phyloP scores from a whole-genome alignment of 2,113 vertebrate species.

The Nerophis ophidion region DNA sequence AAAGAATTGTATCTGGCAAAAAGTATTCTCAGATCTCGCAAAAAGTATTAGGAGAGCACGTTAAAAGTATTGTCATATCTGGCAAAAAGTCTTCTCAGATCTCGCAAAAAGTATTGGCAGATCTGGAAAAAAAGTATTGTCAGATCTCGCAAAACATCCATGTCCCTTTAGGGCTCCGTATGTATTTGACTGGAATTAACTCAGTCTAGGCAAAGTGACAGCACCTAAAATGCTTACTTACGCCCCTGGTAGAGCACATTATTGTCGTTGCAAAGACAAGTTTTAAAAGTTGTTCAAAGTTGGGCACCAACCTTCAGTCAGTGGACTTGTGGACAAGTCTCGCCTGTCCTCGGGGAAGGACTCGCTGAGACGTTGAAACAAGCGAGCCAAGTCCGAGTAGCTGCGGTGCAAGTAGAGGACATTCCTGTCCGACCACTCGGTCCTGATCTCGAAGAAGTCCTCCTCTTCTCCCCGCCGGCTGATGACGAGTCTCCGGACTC shows the following conservation, averaged over 20 bases:
- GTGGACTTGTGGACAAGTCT: constrained; percentile 77
- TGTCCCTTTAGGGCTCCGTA: no score
- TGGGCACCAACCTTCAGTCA: constrained; percentile 82
- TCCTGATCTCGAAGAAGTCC: constrained; percentile 93
- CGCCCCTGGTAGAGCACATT: neutral
- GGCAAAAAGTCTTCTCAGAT: no score
- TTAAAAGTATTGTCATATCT: no score
- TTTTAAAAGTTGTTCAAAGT: no score
- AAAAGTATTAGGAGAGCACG: no score
- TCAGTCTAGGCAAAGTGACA: neutral
- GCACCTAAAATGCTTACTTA: neutral
- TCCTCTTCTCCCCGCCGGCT: constrained; percentile 87
- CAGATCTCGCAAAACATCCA: no score
- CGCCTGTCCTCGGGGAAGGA: constrained; percentile 86
- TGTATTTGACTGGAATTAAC: no score
- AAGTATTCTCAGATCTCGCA: no score
- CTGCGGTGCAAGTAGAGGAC: constrained; percentile 91
- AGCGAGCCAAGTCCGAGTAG: constrained; percentile 83
- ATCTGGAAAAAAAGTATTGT: no score
- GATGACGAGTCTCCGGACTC: constrained; percentile 86
- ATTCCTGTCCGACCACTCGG: constrained; percentile 96
- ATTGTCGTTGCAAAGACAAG: no score
- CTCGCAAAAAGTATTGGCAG: no score
- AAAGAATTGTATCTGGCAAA: no score
- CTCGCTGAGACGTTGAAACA: constrained; percentile 81